Conservation (phyloP, 2,797 vertebrate genomes). For the Urophycis tenuis region DNA sequence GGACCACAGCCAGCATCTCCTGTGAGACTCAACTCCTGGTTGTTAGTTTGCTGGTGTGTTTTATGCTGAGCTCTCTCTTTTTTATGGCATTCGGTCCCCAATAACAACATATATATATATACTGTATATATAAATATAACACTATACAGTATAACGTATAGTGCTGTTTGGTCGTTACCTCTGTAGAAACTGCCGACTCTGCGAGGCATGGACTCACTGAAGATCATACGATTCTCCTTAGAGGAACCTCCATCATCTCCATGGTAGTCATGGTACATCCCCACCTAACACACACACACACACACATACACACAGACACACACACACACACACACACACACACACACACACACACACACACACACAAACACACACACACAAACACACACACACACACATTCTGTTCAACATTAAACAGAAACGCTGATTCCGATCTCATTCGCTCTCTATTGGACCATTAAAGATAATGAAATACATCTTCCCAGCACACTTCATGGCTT, state of each 20-base stretch:
- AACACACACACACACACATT: constrained; percentile 16
- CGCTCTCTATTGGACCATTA: background rate
- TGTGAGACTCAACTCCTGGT: no score
- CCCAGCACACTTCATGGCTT: background rate
- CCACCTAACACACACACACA: constrained; percentile 68
- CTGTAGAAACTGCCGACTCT: constrained; percentile 98
- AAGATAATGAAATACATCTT: background rate
- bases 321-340: constrained; percentile 1
- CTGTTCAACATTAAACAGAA: constrained; percentile 1
- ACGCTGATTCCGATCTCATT: background rate
- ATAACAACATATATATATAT: no score
- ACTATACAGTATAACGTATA: no score
- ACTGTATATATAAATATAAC: no score
- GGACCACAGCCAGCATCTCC: no score
- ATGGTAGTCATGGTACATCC: constrained; percentile 89
- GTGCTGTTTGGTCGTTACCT: constrained; percentile 67
- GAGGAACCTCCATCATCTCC: constrained; percentile 84
- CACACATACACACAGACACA: constrained; percentile 1
- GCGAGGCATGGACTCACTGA: constrained; percentile 93
- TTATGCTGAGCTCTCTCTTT: no score
- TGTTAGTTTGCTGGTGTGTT: no score
- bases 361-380: background rate
- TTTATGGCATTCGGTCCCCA: no score
- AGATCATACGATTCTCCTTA: constrained; percentile 94
- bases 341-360: background rate